Conservation (phyloP, 2,113 vertebrate species). For the Misgurnus mizolepis region DNA sequence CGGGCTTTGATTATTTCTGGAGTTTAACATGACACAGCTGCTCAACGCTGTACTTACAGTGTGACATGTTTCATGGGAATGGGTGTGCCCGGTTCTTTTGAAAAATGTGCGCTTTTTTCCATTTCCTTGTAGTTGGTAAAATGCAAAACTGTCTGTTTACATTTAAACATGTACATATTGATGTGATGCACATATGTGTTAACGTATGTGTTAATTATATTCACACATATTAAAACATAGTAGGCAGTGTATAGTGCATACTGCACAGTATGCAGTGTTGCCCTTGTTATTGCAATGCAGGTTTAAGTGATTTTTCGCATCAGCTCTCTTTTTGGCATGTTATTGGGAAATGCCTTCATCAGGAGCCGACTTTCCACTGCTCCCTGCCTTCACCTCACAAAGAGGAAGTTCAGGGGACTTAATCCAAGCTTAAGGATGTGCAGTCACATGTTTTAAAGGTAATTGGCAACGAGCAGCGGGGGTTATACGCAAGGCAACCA, state of each 20-base stretch:
- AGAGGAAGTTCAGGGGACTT: slow-evolving; percentile 47
- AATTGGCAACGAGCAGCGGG: no score
- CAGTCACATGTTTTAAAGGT: no score
- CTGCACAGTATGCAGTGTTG: background rate
- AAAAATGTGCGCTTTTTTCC: background rate
- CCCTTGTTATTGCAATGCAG: slow-evolving; percentile 53
- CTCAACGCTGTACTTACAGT: slow-evolving; percentile 21
- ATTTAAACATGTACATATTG: no score
- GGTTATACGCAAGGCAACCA: no score
- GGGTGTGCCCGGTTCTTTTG: slow-evolving; percentile 19
- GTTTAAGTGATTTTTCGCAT: slow-evolving; percentile 54
- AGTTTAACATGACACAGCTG: slow-evolving; percentile 46
- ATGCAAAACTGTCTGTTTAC: no score
- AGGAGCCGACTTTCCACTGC: slow-evolving; percentile 47
- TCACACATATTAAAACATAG: no score
- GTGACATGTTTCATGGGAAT: slow-evolving; percentile 22
- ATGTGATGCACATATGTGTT: no score
- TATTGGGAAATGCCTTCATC: slow-evolving; percentile 61
- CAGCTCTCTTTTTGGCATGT: slow-evolving; percentile 60
- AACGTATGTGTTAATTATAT: no score
- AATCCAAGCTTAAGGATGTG: slow-evolving; percentile 26
- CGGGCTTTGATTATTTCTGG: slow-evolving; percentile 49
- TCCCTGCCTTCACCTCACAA: background rate
- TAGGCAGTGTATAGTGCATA: background rate
- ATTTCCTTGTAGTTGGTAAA: background rate